These are phyloP conservation scores for Argyrosomus japonicus DNA, from an alignment of 2,113 vertebrate genomes.

Conservation along the genomic window DNA sequence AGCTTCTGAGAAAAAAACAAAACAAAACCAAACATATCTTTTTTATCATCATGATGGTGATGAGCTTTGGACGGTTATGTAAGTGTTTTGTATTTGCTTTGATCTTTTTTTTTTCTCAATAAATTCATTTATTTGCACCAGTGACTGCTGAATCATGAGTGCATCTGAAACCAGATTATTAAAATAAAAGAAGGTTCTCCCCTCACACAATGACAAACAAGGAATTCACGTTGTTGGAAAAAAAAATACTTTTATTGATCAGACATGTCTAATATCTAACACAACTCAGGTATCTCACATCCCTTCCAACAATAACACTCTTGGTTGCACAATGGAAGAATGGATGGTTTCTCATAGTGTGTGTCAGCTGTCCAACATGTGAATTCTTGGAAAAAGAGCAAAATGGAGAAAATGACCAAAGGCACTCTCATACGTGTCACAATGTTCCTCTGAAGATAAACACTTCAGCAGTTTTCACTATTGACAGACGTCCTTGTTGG, in stretches of 20 bases:
- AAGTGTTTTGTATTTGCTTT: conserved; percentile 84
- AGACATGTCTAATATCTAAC: conserved; percentile 16
- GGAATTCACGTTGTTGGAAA: neutral
- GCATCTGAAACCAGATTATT: neutral
- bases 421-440: conserved; percentile 22
- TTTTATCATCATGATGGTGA: conserved; percentile 73
- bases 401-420: conserved; percentile 13
- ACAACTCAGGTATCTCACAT: neutral
- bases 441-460: neutral
- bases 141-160: conserved; percentile 54
- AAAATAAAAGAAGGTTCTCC: neutral
- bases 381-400: conserved; percentile 3
- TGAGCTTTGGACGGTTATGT: conserved; percentile 76
- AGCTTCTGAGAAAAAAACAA: conserved; percentile 45
- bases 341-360: neutral
- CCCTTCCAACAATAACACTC: neutral
- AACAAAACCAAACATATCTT: conserved; percentile 63
- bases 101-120: conserved; percentile 77
- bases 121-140: conserved; percentile 83
- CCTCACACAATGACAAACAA: neutral
- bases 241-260: conserved; percentile 44
- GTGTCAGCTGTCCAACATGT: neutral
- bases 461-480: neutral
- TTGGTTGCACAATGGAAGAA: neutral
- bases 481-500: neutral